phyloP scores from a whole-genome alignment of 2,113 vertebrate genomes.

The Turdus rufiventris region DNA sequence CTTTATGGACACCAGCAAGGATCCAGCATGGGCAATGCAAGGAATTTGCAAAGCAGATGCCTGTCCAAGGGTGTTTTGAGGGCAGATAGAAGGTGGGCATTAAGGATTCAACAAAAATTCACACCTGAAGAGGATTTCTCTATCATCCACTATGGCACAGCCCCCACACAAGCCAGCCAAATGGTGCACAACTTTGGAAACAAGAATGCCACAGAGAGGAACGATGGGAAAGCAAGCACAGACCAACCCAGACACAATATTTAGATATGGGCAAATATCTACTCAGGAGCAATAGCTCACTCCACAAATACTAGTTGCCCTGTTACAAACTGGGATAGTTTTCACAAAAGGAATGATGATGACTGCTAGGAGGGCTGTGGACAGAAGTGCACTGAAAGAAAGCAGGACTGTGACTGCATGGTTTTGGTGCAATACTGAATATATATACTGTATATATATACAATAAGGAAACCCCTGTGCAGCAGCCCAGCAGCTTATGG shows the following conservation, averaged over 20 bases:
- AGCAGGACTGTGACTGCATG: neutral
- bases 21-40: fast-evolving
- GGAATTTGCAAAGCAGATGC: neutral
- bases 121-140: neutral
- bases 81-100: neutral
- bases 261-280: neutral
- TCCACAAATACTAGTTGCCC: neutral
- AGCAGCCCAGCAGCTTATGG: neutral
- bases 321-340: neutral
- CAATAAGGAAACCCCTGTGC: neutral
- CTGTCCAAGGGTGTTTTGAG: fast-evolving
- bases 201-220: neutral
- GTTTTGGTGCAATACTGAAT: neutral
- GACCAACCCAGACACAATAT: neutral
- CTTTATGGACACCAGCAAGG: neutral
- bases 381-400: neutral
- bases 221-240: fast-evolving
- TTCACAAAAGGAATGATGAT: fast-evolving
- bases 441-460: too few relatives aligned
- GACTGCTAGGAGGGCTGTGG: fast-evolving
- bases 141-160: fast-evolving
- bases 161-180: neutral
- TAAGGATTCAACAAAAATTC: neutral
- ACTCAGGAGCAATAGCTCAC: neutral
- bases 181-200: neutral